These are phyloP conservation scores for Peromyscus melanophrys DNA, from an alignment of 2,797 vertebrate genomes.

Conservation along the genomic window DNA sequence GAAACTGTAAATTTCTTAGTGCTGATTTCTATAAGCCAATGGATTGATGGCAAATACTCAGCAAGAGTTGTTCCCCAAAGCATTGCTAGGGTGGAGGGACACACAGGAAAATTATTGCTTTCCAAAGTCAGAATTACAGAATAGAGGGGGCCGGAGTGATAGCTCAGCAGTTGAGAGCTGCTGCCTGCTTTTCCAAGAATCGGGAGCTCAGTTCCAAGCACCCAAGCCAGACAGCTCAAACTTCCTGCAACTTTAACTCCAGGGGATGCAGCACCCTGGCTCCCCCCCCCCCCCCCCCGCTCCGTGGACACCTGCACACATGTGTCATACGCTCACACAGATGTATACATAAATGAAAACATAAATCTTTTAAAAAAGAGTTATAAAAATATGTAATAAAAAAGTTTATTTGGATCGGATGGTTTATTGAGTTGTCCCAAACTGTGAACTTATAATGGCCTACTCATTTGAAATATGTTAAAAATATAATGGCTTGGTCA, in stretches of 20 bases:
- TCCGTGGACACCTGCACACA: not conserved
- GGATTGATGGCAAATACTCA: not conserved
- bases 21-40: not conserved
- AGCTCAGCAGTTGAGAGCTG: not conserved
- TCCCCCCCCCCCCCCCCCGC: no score
- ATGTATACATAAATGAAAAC: not conserved
- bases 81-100: not conserved
- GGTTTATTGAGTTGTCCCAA: not conserved
- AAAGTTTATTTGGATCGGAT: conserved; percentile 6
- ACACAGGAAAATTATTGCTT: not conserved
- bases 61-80: not conserved
- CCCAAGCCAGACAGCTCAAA: not conserved
- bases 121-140: not conserved
- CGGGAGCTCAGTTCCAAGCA: not conserved
- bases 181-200: no score
- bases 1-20: not conserved
- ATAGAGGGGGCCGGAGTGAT: not conserved
- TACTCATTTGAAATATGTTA: conserved; percentile 35
- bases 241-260: not conserved
- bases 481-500: conserved; percentile 73
- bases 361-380: not conserved
- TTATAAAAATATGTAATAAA: not conserved
- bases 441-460: not conserved
- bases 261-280: not conserved
- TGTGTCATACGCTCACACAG: not conserved